These are phyloP conservation scores for Ciconia maguari DNA, from an alignment of 2,113 vertebrate species.

Conservation along the genomic window DNA sequence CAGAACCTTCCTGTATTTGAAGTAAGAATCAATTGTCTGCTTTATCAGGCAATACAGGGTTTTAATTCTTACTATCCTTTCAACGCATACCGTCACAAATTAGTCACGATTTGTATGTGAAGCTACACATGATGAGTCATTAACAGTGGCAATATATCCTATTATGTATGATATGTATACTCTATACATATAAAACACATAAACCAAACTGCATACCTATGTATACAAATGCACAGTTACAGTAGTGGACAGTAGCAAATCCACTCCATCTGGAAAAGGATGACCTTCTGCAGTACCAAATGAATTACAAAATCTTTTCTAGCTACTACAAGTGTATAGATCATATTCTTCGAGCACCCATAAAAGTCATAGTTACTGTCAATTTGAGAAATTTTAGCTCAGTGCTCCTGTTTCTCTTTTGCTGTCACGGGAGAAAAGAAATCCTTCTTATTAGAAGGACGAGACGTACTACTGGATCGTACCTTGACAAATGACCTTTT, in stretches of 20 bases:
- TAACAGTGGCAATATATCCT: background rate
- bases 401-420: slow-evolving; percentile 50
- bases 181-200: fast-evolving
- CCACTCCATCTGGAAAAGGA: background rate
- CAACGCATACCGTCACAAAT: background rate
- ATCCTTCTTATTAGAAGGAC: slow-evolving; percentile 60
- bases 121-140: background rate
- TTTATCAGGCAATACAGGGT: background rate
- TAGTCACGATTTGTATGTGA: background rate
- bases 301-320: slow-evolving; percentile 53
- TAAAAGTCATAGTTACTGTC: slow-evolving; percentile 70
- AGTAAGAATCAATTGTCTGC: background rate
- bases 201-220: background rate
- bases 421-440: slow-evolving; percentile 32
- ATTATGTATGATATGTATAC: fast-evolving
- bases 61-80: background rate
- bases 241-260: background rate
- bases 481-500: slow-evolving; percentile 55
- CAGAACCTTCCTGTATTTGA: background rate
- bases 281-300: slow-evolving; percentile 62
- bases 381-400: slow-evolving; percentile 67
- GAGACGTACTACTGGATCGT: slow-evolving; percentile 17
- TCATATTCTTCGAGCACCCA: slow-evolving; percentile 55
- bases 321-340: slow-evolving; percentile 41
- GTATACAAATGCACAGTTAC: background rate